Evolutionary conservation across 2,888 invertebrate genomes (phyloP), one percentile per base, ranked within the genome.

Genomic region (Sclerodermus sp.): DNA sequence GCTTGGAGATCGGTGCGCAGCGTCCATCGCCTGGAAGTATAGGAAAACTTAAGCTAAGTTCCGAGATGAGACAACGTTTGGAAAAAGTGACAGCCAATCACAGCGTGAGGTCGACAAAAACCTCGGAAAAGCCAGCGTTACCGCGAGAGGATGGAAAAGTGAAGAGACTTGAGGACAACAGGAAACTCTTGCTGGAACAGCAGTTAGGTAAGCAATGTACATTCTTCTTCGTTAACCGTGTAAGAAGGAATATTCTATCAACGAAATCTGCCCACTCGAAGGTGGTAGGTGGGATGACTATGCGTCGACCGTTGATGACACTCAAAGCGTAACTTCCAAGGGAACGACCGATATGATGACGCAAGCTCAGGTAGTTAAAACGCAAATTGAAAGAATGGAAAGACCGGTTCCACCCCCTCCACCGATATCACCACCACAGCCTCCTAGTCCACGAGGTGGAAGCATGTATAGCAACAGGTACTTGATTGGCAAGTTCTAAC

Each of bases 1-100:
- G 89, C 55, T 89, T 91, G 64, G 91, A 92, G 73, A 87, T 92
- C 16, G 91, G 91, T 0, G 90, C 90, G 0, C 87, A 89, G 50
- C 82, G 91, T 36, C 91, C 91, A 0, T 87, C 89, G 0, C 92
- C 92, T 0, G 93, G 93, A 1, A 93, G 92, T 71, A 90, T 95
- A 3, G 94, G 95, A 0, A 95, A 95, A 75, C 78, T 95, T 1
- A 91, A 93, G 67, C 84, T 95, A 8, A 93, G 93, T 70, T 90
- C 91, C 0, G 94, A 95, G 80, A 95, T 95, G 94, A 84, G 93
- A 12, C 90, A 92, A 68, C 84, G 94, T 57, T 76, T 95, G 52
- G 95, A 95, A 74, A 86, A 90, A 73, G 93, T 94, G 0, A 94
- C 93, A 0, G 90, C 93, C 0, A 91, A 90, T 64, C 93, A 93